Percentiles rank a stretch among this genome's conserved stretches.
These are phyloP conservation scores for Marisa cornuarietis DNA, from an alignment of 1,140 invertebrate species.

Conservation along the genomic window DNA sequence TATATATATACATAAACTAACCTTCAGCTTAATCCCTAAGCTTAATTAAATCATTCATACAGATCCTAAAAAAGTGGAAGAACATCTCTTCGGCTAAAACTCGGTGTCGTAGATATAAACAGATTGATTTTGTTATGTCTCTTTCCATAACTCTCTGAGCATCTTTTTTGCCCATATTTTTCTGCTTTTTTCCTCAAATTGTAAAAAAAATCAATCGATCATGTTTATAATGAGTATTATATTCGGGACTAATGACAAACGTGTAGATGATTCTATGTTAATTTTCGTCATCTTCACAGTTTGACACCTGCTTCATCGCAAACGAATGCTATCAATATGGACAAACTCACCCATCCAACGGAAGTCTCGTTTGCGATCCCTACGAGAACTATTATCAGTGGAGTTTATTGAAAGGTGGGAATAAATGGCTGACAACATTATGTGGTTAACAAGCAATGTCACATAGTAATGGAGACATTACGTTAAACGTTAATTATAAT, in stretches of 20 bases:
- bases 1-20: too few species aligned
- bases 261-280: neutral
- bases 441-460: too few species aligned
- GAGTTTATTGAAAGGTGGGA: conserved; percentile 41
- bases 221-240: too few species aligned
- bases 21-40: too few species aligned
- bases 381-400: conserved; percentile 35
- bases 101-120: too few species aligned
- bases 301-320: conserved; percentile 49
- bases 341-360: conserved; percentile 34
- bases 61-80: too few species aligned
- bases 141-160: neutral
- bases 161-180: neutral
- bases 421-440: neutral
- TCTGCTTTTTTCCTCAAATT: neutral
- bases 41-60: too few species aligned
- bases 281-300: conserved; percentile 29
- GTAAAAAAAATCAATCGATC: neutral
- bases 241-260: too few species aligned
- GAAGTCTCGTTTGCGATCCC: conserved; percentile 42
- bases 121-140: neutral
- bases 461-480: too few species aligned
- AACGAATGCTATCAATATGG: conserved; percentile 44
- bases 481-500: too few species aligned
- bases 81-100: too few species aligned